Evolutionary conservation across 2,888 invertebrate genomes (phyloP).

Genomic region (Drosophila pegasa): DNA sequence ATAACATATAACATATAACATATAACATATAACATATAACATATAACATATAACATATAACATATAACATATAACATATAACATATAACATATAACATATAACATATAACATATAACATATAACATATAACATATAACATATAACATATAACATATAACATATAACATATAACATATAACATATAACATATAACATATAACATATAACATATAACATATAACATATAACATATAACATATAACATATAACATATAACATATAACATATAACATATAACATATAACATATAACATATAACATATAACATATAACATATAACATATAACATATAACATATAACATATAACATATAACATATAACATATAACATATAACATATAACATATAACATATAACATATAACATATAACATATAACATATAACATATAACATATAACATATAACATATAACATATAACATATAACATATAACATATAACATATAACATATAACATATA

Average conservation of each 20-base stretch:
- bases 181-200: conserved; percentile 1
- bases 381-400: conserved; percentile 4
- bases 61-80: conserved; percentile 2
- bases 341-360: conserved; percentile 2
- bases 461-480: conserved; percentile 2
- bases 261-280: conserved; percentile 1
- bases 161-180: not conserved
- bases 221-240: conserved; percentile 1
- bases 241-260: conserved; percentile 2
- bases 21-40: not conserved
- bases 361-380: conserved; percentile 2
- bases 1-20: no score
- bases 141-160: not conserved
- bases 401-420: conserved; percentile 3
- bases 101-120: conserved; percentile 1
- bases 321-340: conserved; percentile 1
- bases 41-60: conserved; percentile 3
- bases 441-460: conserved; percentile 2
- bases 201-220: not conserved
- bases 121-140: not conserved
- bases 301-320: conserved; percentile 1
- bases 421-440: conserved; percentile 3
- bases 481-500: conserved; percentile 2
- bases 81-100: not conserved
- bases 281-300: conserved; percentile 1